Conservation (phyloP, 2,113 vertebrate species). For the Protobothrops flavoviridis region DNA sequence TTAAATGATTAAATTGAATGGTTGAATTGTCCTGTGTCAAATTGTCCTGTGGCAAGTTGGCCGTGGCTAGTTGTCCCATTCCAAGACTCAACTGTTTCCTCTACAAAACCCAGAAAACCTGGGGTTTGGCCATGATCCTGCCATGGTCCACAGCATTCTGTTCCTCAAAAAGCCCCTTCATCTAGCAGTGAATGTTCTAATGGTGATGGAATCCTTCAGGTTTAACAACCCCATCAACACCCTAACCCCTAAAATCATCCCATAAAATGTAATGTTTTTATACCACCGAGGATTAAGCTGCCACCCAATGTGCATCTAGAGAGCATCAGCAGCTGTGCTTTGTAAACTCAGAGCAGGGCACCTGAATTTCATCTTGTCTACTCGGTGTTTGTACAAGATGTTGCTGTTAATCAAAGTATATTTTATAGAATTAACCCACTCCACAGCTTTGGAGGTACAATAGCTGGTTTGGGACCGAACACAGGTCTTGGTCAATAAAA, state of each 20-base stretch:
- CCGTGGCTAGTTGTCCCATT: no score
- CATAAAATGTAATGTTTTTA: background rate
- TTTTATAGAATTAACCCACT: background rate
- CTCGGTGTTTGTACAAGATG: background rate
- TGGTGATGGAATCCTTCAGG: background rate
- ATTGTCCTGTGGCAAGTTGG: no score
- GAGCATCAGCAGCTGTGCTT: background rate
- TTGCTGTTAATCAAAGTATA: background rate
- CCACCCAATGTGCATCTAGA: background rate
- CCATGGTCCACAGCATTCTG: background rate
- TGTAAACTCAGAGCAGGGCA: background rate
- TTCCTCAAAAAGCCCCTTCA: background rate
- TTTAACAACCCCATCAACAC: background rate
- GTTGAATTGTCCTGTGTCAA: no score
- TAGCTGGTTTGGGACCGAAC: background rate
- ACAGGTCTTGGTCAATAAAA: background rate
- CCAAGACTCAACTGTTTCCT: background rate
- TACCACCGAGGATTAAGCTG: background rate
- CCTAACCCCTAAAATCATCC: background rate
- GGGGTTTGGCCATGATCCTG: background rate
- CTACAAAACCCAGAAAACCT: background rate
- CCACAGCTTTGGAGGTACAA: background rate
- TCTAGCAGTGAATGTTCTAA: background rate
- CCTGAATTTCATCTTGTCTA: background rate
- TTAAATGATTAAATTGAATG: no score